Conservation (phyloP, 1,140 invertebrate species). For the Drosophila ambigua region DNA sequence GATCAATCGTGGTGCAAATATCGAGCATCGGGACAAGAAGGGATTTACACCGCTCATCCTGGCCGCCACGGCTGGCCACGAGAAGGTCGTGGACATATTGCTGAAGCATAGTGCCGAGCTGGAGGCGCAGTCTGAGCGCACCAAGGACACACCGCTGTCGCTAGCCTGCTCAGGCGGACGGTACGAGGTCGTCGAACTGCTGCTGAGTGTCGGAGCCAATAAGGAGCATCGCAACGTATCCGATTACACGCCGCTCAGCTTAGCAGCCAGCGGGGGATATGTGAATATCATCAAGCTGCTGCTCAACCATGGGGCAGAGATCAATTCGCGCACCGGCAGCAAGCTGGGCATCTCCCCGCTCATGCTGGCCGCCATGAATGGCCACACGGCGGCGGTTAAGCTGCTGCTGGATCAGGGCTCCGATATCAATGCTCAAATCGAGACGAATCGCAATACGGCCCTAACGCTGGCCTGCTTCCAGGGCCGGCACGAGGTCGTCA, state of each 20-base stretch:
- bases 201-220: slow-evolving; percentile 94
- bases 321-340: slow-evolving; percentile 98
- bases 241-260: slow-evolving; percentile 98
- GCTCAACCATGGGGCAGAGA: slow-evolving; percentile 96
- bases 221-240: slow-evolving; percentile 99
- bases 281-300: slow-evolving; percentile 99
- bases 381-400: slow-evolving; percentile 96
- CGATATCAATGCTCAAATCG: slow-evolving; percentile 99
- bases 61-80: slow-evolving; percentile 98
- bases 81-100: slow-evolving; percentile 96
- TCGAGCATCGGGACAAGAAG: slow-evolving; percentile 99
- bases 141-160: slow-evolving; percentile 99
- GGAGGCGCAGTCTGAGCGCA: slow-evolving; percentile 99
- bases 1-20: slow-evolving; percentile 94
- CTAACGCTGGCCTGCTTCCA: slow-evolving; percentile 99
- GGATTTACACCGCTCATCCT: slow-evolving; percentile 99
- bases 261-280: slow-evolving; percentile 99
- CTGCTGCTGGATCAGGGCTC: slow-evolving; percentile 98
- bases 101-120: slow-evolving; percentile 97
- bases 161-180: slow-evolving; percentile 98
- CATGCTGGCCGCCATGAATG: slow-evolving; percentile 99
- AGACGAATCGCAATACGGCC: slow-evolving; percentile 99
- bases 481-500: slow-evolving; percentile 99
- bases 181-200: slow-evolving; percentile 98
- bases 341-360: slow-evolving; percentile 99